Percentiles rank a stretch among this genome's conserved stretches.
phyloP scores from a whole-genome alignment of 2,113 vertebrate species.

The Ibidorhyncha struthersii region DNA sequence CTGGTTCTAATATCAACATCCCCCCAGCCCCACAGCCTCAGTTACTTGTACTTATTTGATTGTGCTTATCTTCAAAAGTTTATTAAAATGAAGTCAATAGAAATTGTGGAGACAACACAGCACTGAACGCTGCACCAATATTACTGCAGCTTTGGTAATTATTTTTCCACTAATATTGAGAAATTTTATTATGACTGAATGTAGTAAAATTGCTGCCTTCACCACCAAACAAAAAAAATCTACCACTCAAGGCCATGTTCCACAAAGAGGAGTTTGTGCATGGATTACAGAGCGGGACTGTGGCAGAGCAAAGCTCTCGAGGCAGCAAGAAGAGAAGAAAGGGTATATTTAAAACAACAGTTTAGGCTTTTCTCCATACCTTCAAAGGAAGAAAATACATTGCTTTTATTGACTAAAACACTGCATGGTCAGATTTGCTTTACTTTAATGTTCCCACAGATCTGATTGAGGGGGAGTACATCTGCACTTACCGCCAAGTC shows the following conservation, averaged over 20 bases:
- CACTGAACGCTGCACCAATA: background rate
- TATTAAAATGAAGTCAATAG: background rate
- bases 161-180: background rate
- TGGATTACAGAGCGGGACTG: background rate
- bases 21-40: background rate
- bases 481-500: background rate
- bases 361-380: background rate
- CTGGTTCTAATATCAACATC: background rate
- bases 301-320: background rate
- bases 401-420: background rate
- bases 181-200: background rate
- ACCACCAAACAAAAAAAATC: background rate
- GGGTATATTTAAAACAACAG: background rate
- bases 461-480: background rate
- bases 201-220: background rate
- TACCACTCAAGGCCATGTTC: background rate
- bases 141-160: background rate
- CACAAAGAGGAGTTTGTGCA: constrained; percentile 3
- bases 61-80: background rate
- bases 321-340: constrained; percentile 19
- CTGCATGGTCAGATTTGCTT: background rate
- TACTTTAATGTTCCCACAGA: background rate
- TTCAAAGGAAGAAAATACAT: background rate
- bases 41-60: background rate
- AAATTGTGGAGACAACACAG: background rate